A percentile compares a stretch with the other conserved stretches of the same genome.
Conservation (phyloP, 2,797 vertebrate genomes). For the Allobates femoralis region DNA sequence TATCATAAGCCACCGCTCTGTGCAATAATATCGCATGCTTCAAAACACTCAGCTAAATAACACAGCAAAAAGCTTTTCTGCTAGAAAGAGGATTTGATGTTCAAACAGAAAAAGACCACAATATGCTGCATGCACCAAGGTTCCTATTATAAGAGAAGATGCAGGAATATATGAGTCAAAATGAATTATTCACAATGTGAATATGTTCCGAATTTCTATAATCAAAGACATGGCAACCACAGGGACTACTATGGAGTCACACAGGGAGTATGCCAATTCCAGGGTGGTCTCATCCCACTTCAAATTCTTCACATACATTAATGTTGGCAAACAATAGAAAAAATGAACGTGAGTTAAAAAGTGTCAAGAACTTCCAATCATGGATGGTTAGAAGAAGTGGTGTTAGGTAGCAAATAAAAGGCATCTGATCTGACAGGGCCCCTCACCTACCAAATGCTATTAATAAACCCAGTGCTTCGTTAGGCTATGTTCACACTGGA, state of each 20-base stretch:
- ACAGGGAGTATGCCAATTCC: neutral
- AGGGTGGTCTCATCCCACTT: neutral
- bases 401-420: too few species aligned
- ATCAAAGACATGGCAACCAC: neutral
- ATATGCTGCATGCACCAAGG: neutral
- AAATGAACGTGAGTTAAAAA: neutral
- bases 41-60: neutral
- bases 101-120: neutral
- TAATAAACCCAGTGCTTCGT: too few species aligned
- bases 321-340: too few species aligned
- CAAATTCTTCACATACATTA: too few species aligned
- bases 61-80: neutral
- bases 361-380: too few species aligned
- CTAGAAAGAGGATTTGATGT: neutral
- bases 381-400: too few species aligned
- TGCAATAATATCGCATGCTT: neutral
- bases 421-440: too few species aligned
- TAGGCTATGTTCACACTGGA: too few species aligned
- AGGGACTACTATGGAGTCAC: neutral
- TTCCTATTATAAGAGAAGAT: neutral
- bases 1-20: conserved; percentile 4
- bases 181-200: neutral
- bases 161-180: neutral
- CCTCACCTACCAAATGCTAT: too few species aligned
- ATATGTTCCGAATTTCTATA: neutral